Conservation (phyloP, 2,888 invertebrate genomes). For the Ecdyonurus torrentis region DNA sequence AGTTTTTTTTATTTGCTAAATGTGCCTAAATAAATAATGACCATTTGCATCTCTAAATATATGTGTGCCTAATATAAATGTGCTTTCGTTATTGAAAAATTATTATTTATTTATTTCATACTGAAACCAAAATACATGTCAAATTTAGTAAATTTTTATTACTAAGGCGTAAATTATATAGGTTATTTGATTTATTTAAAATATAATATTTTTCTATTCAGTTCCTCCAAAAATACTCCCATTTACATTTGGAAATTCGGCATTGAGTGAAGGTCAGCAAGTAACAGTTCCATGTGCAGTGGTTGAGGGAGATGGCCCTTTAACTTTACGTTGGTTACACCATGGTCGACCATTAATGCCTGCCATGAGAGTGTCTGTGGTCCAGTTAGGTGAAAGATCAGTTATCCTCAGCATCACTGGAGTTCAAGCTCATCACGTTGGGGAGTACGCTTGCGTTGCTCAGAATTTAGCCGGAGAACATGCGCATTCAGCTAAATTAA, state of each 20-base stretch:
- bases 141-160: no score
- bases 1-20: no score
- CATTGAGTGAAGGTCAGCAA: conserved; percentile 45
- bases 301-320: conserved; percentile 49
- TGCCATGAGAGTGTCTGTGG: conserved; percentile 23
- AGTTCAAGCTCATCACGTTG: conserved; percentile 35
- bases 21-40: no score
- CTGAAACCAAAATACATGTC: no score
- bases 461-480: conserved; percentile 37
- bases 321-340: conserved; percentile 58
- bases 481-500: conserved; percentile 33
- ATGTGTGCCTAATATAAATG: neutral
- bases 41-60: no score
- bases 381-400: conserved; percentile 15
- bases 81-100: neutral
- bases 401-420: conserved; percentile 19
- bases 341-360: conserved; percentile 35
- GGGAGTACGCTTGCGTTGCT: conserved; percentile 41
- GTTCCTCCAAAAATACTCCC: conserved; percentile 46
- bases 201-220: no score
- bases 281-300: conserved; percentile 44
- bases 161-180: no score
- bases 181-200: no score
- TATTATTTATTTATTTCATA: no score
- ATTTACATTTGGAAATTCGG: conserved; percentile 39